Evolutionary conservation across 1,140 invertebrate genomes (phyloP), one percentile per base, ranked within the genome.

Genomic region (Helicoverpa zea): DNA sequence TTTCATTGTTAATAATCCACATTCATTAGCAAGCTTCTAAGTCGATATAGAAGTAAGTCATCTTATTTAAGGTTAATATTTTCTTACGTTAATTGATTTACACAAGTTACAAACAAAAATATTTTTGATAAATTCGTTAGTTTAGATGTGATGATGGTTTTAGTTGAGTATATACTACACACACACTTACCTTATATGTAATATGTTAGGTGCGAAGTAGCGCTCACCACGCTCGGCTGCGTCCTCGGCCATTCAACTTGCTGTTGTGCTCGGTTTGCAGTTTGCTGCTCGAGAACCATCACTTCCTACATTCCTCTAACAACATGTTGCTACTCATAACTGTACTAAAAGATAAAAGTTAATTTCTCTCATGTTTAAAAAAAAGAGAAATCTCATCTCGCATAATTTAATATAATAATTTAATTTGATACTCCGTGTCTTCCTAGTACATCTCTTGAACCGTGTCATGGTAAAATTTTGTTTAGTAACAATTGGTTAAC

Each of bases 181-280:
- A 43, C 9, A 43, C 35, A 9, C 35, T 43, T 58, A 35, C 30
- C 29, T 63, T 76, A 80, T 80, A 68, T 35, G 68, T 80, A 29
- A 81, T 75, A 54, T 81, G 73, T 78, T 61, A 84, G 80, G 83
- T 85, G 87, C 82, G 85, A 92, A 91, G 91, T 81, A 87, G 87
- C 87, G 85, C 79, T 79, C 78, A 86, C 81, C 81, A 93, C 89
- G 93, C 89, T 93, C 87, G 88, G 90, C 68, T 90, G 92, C 87
- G 81, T 70, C 80, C 64, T 82, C 89, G 92, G 93, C 87, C 93
- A 86, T 94, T 94, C 92, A 94, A 92, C 93, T 88, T 88, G 82
- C 72, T 87, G 87, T 86, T 82, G 86, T 89, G 89, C 89, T 90
- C 82, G 81, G 81, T 86, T 89, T 89, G 87, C 85, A 87, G 87